Base-by-base conservation (phyloP, 1,140 invertebrate species). In the Aphelenchoides fujianensis region DNA sequence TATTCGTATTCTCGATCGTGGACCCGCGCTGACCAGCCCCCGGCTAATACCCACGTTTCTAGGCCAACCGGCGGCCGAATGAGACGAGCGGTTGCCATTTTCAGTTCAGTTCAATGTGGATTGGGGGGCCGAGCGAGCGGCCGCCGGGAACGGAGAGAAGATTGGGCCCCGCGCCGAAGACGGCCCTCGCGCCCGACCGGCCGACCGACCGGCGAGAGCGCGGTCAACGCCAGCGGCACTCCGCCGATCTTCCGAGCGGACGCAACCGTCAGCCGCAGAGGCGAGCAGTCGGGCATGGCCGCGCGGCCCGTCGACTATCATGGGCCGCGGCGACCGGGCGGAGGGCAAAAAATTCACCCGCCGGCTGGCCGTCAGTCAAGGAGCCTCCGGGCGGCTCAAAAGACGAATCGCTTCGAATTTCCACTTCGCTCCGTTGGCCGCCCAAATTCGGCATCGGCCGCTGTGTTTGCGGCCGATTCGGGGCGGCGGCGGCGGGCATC, bases 401-500 rank as follows among this genome's bases (percentile, higher is more conserved):
- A 61, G 59, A 61, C 59, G 59, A 31, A 61, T 61, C 59, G 59
- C 59, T 61, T 61, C 59, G 59, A 61, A 61, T 61, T 61, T 61
- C 59, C n/a, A 61, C 59, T 61, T 31, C 59, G 59, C 41, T 48
- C 41, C 23, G 41, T 48, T 23, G 41, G 41, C 12, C 23, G 41
- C 23, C 41, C 41, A 48, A 48, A 48, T 48, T 48, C 41, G 41
- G 41, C 41, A 48, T 48, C 41, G 41, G n/a, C 41, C 41, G 41
- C 12, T 48, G 41, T 48, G 41, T 48, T 48, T 48, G 41, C 41
- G 41, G 41, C 23, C 41, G 41, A 48, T 48, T 48, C 41, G 23
- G 12, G n/a, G n/a, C n/a, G n/a, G n/a, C n/a, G n/a, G n/a, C n/a
- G n/a, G 12, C 23, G 41, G 41, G 23, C 41, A 48, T 48, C 41